A percentile compares a stretch with the other conserved stretches of the same genome.
Conservation (phyloP, 2,888 invertebrate species). For the Keiferia lycopersicella region DNA sequence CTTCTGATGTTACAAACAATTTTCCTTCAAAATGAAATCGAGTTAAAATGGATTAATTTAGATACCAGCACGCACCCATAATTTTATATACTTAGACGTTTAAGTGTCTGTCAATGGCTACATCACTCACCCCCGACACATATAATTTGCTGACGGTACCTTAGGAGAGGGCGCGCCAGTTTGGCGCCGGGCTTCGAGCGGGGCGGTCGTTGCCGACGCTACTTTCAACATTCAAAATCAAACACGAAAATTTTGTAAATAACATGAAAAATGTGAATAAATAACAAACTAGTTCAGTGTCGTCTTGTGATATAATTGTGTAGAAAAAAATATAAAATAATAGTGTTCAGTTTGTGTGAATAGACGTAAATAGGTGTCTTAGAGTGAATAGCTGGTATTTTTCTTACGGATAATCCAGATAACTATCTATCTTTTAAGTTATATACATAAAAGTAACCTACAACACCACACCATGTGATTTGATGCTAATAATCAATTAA, state of each 20-base stretch:
- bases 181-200: neutral
- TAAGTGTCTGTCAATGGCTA: neutral
- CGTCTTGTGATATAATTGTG: constrained; percentile 7
- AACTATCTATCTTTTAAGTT: neutral
- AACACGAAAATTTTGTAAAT: constrained; percentile 7
- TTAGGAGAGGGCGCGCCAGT: constrained; percentile 14
- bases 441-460: too few relatives aligned
- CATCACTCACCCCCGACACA: constrained; percentile 12
- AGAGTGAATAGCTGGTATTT: constrained; percentile 10
- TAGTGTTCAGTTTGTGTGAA: neutral
- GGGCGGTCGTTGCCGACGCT: constrained; percentile 5
- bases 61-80: neutral
- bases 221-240: neutral
- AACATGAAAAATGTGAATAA: neutral
- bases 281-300: neutral
- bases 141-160: constrained; percentile 19
- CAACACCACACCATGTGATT: too few relatives aligned
- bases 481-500: too few relatives aligned
- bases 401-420: neutral
- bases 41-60: too few relatives aligned
- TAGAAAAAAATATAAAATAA: neutral
- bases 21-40: too few relatives aligned
- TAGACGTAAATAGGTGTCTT: neutral
- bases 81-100: neutral
- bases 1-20: too few relatives aligned